Conservation (phyloP, 2,888 invertebrate genomes). For the Morpho achilles region DNA sequence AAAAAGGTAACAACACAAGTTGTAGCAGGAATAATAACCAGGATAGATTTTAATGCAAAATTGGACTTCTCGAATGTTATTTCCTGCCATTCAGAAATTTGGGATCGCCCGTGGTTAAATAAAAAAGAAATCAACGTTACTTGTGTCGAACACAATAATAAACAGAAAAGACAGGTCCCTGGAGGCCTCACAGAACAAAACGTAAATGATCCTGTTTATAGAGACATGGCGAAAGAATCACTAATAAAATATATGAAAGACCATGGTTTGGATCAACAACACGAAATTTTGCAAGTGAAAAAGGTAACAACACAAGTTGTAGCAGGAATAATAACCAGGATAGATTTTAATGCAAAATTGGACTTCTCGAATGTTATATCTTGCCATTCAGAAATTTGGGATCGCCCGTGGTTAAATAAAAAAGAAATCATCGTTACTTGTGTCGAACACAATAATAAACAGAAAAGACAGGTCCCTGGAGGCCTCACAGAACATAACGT, state of each 20-base stretch:
- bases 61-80: too few relatives aligned
- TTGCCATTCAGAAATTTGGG: not conserved
- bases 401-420: too few relatives aligned
- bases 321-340: slow-evolving; percentile 38
- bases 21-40: slow-evolving; percentile 39
- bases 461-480: slow-evolving; percentile 19
- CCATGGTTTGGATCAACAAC: slow-evolving; percentile 30
- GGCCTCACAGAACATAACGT: slow-evolving; percentile 25
- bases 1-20: slow-evolving; percentile 39
- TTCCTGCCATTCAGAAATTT: not conserved
- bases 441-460: not conserved
- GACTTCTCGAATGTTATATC: too few relatives aligned
- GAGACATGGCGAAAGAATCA: slow-evolving; percentile 40
- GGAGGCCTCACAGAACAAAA: slow-evolving; percentile 28
- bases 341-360: slow-evolving; percentile 35
- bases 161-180: not conserved
- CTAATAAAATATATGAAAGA: slow-evolving; percentile 38
- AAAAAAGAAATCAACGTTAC: too few relatives aligned
- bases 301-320: slow-evolving; percentile 40
- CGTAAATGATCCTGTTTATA: slow-evolving; percentile 36
- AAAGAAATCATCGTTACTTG: too few relatives aligned
- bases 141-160: not conserved
- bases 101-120: too few relatives aligned
- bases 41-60: slow-evolving; percentile 37
- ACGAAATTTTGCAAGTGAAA: slow-evolving; percentile 40